Percentiles rank a stretch among this genome's conserved stretches.
These are phyloP conservation scores for Trichopoda pennipes DNA, from an alignment of 2,888 invertebrate species.

Conservation along the genomic window DNA sequence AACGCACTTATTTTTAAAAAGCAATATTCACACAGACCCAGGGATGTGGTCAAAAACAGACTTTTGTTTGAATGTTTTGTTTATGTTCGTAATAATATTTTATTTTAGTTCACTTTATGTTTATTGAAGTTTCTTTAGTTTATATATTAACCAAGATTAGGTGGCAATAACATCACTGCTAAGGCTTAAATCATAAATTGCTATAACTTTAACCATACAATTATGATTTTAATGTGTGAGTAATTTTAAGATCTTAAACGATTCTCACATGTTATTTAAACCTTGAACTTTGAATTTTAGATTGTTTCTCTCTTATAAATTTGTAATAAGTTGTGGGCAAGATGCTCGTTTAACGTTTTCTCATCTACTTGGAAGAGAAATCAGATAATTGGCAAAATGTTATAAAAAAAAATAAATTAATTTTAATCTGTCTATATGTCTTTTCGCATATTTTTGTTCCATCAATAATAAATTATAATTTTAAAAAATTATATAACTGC, in stretches of 20 bases:
- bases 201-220: conserved; percentile 35
- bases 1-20: neutral
- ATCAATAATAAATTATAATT: too few species aligned
- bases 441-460: too few species aligned
- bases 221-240: conserved; percentile 3
- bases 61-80: conserved; percentile 11
- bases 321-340: neutral
- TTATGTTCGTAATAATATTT: neutral
- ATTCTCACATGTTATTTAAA: conserved; percentile 57
- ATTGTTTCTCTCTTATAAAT: conserved; percentile 1
- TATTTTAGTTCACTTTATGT: neutral
- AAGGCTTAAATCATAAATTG: conserved; percentile 49
- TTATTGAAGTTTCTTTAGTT: neutral
- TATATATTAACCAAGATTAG: conserved; percentile 34
- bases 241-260: conserved; percentile 28
- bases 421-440: too few species aligned
- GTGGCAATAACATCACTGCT: conserved; percentile 39
- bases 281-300: conserved; percentile 54
- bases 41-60: neutral
- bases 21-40: neutral
- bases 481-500: too few species aligned
- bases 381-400: neutral
- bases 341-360: conserved; percentile 33
- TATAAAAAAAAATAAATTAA: too few species aligned
- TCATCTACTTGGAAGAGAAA: neutral